These are phyloP conservation scores for Agrypnus murinus DNA, from an alignment of 2,888 invertebrate species.

Conservation along the genomic window DNA sequence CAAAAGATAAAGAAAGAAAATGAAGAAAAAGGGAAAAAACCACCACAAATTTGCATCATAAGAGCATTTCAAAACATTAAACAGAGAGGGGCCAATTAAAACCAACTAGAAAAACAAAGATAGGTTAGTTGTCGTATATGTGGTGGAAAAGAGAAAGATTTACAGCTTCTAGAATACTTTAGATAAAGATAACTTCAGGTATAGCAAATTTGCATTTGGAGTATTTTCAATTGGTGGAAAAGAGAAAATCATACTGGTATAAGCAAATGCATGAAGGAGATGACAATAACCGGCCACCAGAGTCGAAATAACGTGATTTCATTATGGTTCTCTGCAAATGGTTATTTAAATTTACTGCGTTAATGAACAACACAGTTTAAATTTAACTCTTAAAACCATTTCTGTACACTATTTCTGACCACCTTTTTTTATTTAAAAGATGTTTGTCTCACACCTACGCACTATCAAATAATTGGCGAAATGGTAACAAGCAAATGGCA, in stretches of 20 bases:
- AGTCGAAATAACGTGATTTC: slow-evolving; percentile 58
- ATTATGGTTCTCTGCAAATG: slow-evolving; percentile 58
- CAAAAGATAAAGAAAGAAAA: slow-evolving; percentile 40
- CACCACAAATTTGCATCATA: slow-evolving; percentile 53
- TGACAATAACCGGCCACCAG: slow-evolving; percentile 51
- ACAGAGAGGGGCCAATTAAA: slow-evolving; percentile 48
- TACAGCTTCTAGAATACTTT: slow-evolving; percentile 44
- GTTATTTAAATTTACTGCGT: slow-evolving; percentile 58
- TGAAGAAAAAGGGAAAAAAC: slow-evolving; percentile 40
- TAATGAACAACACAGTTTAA: slow-evolving; percentile 52
- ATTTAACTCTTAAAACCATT: slow-evolving; percentile 40
- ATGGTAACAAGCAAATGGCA: slow-evolving; percentile 6
- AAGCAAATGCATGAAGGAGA: slow-evolving; percentile 18
- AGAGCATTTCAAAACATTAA: slow-evolving; percentile 43
- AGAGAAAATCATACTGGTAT: slow-evolving; percentile 19
- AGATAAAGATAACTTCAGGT: slow-evolving; percentile 53
- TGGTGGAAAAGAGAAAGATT: slow-evolving; percentile 49
- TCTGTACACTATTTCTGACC: slow-evolving; percentile 30
- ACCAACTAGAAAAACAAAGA: slow-evolving; percentile 37
- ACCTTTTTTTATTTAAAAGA: neutral
- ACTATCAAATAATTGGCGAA: slow-evolving; percentile 15
- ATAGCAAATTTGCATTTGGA: slow-evolving; percentile 52
- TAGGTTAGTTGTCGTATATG: slow-evolving; percentile 36
- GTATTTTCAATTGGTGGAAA: slow-evolving; percentile 46
- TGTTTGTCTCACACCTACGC: neutral